Evolutionary conservation across 2,113 vertebrate species (phyloP).

Genomic region (Actenoides lindsayi): DNA sequence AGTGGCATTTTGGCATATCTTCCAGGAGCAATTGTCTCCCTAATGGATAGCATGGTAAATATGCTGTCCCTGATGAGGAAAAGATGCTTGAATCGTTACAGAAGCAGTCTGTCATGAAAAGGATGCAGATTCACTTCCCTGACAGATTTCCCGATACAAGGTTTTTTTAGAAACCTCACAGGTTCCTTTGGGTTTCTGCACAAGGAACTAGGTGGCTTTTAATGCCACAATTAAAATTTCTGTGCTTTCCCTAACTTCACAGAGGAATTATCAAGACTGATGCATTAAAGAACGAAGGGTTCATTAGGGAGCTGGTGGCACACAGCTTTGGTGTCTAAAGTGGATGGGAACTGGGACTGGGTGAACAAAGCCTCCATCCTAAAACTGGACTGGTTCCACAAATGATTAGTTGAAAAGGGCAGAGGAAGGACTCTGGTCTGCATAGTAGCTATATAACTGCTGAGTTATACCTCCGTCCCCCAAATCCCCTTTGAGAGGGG

Average conservation of each 20-base stretch:
- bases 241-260: slow-evolving; percentile 24
- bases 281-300: slow-evolving; percentile 15
- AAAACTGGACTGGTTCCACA: neutral
- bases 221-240: slow-evolving; percentile 49
- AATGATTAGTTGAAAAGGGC: neutral
- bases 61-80: neutral
- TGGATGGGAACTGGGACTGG: neutral
- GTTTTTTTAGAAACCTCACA: slow-evolving; percentile 46
- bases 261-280: slow-evolving; percentile 44
- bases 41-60: neutral
- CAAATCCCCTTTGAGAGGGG: neutral
- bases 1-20: slow-evolving; percentile 43
- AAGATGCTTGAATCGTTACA: slow-evolving; percentile 2
- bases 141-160: neutral
- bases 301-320: slow-evolving; percentile 3
- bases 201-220: slow-evolving; percentile 47
- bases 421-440: neutral
- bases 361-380: neutral
- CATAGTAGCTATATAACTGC: neutral
- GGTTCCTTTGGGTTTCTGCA: slow-evolving; percentile 7
- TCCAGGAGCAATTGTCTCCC: slow-evolving; percentile 34
- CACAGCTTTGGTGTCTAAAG: neutral
- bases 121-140: slow-evolving; percentile 23
- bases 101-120: slow-evolving; percentile 24
- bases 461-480: neutral